Evolutionary conservation across 2,888 invertebrate genomes (phyloP), one percentile per base, ranked within the genome.

Genomic region (Xestia sexstrigata): DNA sequence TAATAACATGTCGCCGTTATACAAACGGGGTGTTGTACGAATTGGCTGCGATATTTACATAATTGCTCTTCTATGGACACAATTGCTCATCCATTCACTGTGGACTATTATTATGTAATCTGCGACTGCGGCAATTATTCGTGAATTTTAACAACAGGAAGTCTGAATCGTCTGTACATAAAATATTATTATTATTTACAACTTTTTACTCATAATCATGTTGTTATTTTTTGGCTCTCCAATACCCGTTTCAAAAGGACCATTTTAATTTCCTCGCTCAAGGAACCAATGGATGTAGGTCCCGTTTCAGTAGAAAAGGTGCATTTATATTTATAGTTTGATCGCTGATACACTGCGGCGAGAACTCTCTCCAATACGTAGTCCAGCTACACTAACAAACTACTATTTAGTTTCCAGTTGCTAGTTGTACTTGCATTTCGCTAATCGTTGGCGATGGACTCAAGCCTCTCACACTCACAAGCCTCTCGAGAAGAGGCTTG

Each of bases 81-180:
- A 30, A 73, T 17, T 39, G 23, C 49, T 49, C 39, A 49, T 72
- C 20, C 26, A 72, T 72, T 47, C 47, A 42, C 15, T 39, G 39
- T 49, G 20, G 72, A 15, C 23, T 72, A 26, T 26, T 71, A 35
- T 17, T 45, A 35, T 26, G 15, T 71, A 47, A n/a, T 70, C 20
- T n/a, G 47, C n/a, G 71, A 71, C 72, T 49, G 26, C 11, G 69
- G 23, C 42, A 47, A 72, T 72, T 23, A 72, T 72, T 23, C 23
- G 39, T 49, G 39, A 26, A 49, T 72, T 26, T 23, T 9, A 71
- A 73, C 39, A 72, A 49, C 73, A 17, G 65, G 65, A n/a, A 35
- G 39, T 49, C 20, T 49, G 72, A 23, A 26, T 52, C 7, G 23
- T 72, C 39, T 15, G n/a, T 70, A 70, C 13, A 47, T 49, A 3